Conservation (phyloP, 2,888 invertebrate species). For the Arrhopalites spinosus region DNA sequence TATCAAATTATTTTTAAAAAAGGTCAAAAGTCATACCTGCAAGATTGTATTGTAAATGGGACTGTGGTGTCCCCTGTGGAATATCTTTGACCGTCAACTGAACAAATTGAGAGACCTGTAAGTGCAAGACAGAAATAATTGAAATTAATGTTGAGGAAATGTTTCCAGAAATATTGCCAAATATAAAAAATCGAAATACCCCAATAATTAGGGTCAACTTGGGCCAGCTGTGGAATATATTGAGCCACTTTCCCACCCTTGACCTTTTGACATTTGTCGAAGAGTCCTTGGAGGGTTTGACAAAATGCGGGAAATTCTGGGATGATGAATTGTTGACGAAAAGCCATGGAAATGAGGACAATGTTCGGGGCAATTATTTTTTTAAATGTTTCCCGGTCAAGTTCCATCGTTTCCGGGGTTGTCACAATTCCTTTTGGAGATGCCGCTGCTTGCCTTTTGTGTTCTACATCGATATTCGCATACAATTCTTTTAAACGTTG, state of each 20-base stretch:
- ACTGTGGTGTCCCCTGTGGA: slow-evolving; percentile 89
- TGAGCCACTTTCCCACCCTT: slow-evolving; percentile 84
- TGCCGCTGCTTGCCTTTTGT: slow-evolving; percentile 67
- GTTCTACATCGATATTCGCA: slow-evolving; percentile 79
- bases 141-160: not conserved
- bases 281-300: slow-evolving; percentile 90
- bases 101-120: slow-evolving; percentile 80
- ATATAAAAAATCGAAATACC: slow-evolving; percentile 61
- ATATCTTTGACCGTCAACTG: slow-evolving; percentile 92
- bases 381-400: slow-evolving; percentile 82
- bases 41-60: slow-evolving; percentile 92
- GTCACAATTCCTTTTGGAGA: slow-evolving; percentile 68
- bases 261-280: slow-evolving; percentile 86
- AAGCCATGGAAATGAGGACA: slow-evolving; percentile 79
- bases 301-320: slow-evolving; percentile 91
- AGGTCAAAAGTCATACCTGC: slow-evolving; percentile 38
- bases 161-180: not conserved
- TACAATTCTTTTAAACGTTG: slow-evolving; percentile 86
- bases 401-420: slow-evolving; percentile 80
- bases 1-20: not conserved
- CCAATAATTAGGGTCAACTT: slow-evolving; percentile 89
- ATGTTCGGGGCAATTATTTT: slow-evolving; percentile 85
- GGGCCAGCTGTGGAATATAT: slow-evolving; percentile 93
- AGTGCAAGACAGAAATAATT: no score
- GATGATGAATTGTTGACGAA: slow-evolving; percentile 74